Evolutionary conservation across 2,113 vertebrate species (phyloP).

Genomic region (Haemorhous mexicanus): DNA sequence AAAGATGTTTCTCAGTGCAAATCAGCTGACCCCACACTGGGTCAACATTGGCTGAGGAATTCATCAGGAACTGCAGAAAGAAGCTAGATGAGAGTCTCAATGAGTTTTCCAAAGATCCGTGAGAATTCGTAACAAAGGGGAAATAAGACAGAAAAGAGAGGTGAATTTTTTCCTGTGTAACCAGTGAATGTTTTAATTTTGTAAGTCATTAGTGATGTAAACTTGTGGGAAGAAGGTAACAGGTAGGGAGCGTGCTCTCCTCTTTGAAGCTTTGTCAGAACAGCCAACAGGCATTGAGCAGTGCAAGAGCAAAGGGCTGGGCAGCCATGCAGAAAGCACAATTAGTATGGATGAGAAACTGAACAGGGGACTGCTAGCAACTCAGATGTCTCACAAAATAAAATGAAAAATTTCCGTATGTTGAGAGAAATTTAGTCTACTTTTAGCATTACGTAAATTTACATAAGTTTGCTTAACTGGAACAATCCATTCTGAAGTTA

Average conservation of each 20-base stretch:
- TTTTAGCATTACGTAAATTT: not conserved
- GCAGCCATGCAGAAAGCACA: not conserved
- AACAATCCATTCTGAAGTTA: not conserved
- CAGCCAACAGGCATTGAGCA: not conserved
- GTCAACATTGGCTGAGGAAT: not conserved
- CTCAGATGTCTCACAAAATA: not conserved
- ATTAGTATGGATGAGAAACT: not conserved
- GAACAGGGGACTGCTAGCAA: not conserved
- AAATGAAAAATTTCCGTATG: not conserved
- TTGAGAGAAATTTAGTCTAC: not conserved
- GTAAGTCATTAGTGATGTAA: not conserved
- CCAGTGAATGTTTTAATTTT: not conserved
- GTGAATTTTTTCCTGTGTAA: not conserved
- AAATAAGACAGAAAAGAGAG: not conserved
- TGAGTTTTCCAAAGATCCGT: not conserved
- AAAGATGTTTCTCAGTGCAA: not conserved
- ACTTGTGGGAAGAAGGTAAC: not conserved
- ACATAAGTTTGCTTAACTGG: not conserved
- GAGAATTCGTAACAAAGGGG: not conserved
- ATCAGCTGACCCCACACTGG: not conserved
- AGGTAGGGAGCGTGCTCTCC: accelerated
- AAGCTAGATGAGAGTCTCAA: not conserved
- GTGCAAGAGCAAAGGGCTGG: not conserved
- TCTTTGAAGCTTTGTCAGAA: not conserved
- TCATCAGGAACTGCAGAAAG: not conserved